These are phyloP conservation scores for Endomychus coccineus DNA, from an alignment of 2,888 invertebrate genomes.

Conservation along the genomic window DNA sequence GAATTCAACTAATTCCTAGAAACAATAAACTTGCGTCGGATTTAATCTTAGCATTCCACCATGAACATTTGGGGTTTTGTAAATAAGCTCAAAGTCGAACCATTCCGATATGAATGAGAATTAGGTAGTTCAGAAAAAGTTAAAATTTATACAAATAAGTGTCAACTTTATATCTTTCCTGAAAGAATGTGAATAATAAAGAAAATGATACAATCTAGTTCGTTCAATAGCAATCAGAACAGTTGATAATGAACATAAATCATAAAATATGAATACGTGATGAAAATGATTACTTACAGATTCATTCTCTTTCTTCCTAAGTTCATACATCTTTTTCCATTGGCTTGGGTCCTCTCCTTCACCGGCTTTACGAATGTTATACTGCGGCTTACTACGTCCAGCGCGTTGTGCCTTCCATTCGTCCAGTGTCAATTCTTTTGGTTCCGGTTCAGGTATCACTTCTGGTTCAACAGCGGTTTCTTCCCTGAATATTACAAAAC, in stretches of 20 bases:
- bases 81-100: too few relatives aligned
- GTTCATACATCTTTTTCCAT: constrained; percentile 85
- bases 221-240: too few relatives aligned
- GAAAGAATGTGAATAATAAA: not conserved
- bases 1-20: too few relatives aligned
- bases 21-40: too few relatives aligned
- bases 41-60: too few relatives aligned
- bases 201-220: not conserved
- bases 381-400: constrained; percentile 75
- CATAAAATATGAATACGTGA: not conserved
- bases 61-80: too few relatives aligned
- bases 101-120: too few relatives aligned
- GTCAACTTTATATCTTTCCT: not conserved
- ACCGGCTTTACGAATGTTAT: constrained; percentile 87
- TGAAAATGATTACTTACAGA: constrained; percentile 26
- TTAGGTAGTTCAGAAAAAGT: too few relatives aligned
- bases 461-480: constrained; percentile 34
- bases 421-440: constrained; percentile 83
- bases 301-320: constrained; percentile 62
- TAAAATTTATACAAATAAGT: too few relatives aligned
- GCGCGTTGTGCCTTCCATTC: constrained; percentile 89
- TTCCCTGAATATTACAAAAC: constrained; percentile 29
- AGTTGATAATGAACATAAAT: not conserved
- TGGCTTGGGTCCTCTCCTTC: constrained; percentile 87
- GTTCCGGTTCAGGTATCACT: constrained; percentile 61